A percentile compares a stretch with the other conserved stretches of the same genome.
Evolutionary conservation across 2,797 vertebrate genomes (phyloP).

Genomic region (Podarcis lilfordi): DNA sequence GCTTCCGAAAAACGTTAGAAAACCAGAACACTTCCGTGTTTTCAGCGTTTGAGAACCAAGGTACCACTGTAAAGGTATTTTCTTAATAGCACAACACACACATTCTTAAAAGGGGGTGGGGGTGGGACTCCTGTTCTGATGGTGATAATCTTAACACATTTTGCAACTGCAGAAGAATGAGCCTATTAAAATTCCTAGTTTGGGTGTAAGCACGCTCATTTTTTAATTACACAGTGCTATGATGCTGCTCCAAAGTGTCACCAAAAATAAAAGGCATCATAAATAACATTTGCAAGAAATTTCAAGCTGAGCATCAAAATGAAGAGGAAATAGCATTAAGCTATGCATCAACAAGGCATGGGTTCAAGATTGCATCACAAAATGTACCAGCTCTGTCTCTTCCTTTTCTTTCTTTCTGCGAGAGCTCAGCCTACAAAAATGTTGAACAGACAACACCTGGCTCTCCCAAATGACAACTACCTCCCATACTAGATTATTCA

Average conservation of each 20-base stretch:
- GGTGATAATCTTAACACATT: neutral
- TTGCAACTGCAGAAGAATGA: neutral
- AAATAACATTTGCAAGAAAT: neutral
- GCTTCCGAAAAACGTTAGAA: too few relatives aligned
- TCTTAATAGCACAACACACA: neutral
- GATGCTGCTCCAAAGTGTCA: neutral
- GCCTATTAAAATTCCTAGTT: neutral
- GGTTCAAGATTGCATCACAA: neutral
- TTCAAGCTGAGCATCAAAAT: neutral
- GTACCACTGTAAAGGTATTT: neutral
- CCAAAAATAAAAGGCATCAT: constrained; percentile 1
- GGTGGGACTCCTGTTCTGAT: too few relatives aligned
- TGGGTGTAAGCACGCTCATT: neutral
- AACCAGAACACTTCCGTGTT: too few relatives aligned
- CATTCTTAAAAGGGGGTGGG: neutral
- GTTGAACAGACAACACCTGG: neutral
- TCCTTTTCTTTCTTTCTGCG: too few relatives aligned
- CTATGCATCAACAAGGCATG: neutral
- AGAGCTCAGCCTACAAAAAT: neutral
- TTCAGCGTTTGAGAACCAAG: too few relatives aligned
- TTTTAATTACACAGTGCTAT: neutral
- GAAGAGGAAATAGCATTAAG: neutral
- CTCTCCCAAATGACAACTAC: neutral
- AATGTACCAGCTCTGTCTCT: neutral
- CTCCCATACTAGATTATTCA: neutral